phyloP scores from a whole-genome alignment of 2,113 vertebrate genomes.

The Panurus biarmicus region DNA sequence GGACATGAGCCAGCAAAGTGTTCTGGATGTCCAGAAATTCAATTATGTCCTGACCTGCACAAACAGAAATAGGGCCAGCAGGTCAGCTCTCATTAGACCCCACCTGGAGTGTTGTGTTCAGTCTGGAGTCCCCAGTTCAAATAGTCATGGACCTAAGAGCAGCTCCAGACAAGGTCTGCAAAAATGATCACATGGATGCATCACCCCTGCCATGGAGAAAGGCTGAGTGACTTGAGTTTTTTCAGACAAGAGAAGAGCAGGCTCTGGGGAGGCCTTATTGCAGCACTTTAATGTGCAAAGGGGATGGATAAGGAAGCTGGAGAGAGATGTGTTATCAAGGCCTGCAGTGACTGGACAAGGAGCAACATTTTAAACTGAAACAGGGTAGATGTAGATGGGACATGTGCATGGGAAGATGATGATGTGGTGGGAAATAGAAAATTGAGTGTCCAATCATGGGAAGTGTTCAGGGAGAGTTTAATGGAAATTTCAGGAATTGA shows the following conservation, averaged over 20 bases:
- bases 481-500: not conserved
- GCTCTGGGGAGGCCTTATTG: not conserved
- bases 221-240: not conserved
- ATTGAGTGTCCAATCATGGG: no score
- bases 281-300: not conserved
- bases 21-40: not conserved
- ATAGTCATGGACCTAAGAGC: not conserved
- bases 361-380: not conserved
- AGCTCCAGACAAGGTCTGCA: not conserved
- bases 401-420: not conserved
- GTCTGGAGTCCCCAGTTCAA: no score
- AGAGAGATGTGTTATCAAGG: not conserved
- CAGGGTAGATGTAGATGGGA: not conserved
- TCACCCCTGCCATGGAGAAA: not conserved
- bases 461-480: not conserved
- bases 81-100: not conserved
- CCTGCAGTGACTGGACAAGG: not conserved
- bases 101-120: not conserved
- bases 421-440: not conserved
- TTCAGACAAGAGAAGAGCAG: not conserved
- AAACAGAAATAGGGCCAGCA: not conserved
- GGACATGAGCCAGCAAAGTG: not conserved
- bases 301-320: rapidly evolving
- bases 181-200: not conserved
- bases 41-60: not conserved